phyloP scores from a whole-genome alignment of 2,888 invertebrate genomes.

The Drosophila mayaguana region DNA sequence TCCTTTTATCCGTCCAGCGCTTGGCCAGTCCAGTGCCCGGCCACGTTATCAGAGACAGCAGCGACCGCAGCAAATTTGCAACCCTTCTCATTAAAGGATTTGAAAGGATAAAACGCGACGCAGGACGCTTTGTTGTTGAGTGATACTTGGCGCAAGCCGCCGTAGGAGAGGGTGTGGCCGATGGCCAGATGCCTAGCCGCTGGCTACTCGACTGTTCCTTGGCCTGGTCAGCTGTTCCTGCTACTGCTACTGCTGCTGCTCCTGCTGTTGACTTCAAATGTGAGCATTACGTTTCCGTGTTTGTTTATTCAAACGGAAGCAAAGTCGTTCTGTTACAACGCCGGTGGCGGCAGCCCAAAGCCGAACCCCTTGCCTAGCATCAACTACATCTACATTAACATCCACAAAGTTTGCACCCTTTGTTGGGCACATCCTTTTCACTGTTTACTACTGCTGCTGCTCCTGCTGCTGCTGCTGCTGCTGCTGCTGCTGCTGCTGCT shows the following conservation, averaged over 20 bases:
- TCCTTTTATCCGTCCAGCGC: slow-evolving; percentile 77
- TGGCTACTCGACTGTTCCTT: slow-evolving; percentile 62
- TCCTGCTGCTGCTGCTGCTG: slow-evolving; percentile 44
- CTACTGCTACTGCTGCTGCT: background rate
- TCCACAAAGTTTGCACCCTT: slow-evolving; percentile 76
- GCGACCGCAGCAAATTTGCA: slow-evolving; percentile 77
- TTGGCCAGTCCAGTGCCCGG: slow-evolving; percentile 69
- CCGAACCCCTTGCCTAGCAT: slow-evolving; percentile 18
- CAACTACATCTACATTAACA: slow-evolving; percentile 51
- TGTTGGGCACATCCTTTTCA: slow-evolving; percentile 67
- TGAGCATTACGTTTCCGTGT: slow-evolving; percentile 80
- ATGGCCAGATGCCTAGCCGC: slow-evolving; percentile 36
- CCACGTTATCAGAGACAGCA: slow-evolving; percentile 74
- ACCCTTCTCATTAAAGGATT: slow-evolving; percentile 84
- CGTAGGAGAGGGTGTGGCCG: background rate
- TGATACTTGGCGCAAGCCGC: slow-evolving; percentile 64
- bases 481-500: slow-evolving; percentile 42
- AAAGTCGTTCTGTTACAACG: slow-evolving; percentile 81
- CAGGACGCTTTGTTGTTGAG: slow-evolving; percentile 75
- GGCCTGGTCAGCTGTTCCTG: slow-evolving; percentile 32
- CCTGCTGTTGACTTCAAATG: slow-evolving; percentile 43
- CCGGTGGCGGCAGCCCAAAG: slow-evolving; percentile 56
- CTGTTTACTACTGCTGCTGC: slow-evolving; percentile 14
- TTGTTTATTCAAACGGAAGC: slow-evolving; percentile 82
- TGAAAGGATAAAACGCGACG: slow-evolving; percentile 77